Base-by-base conservation (phyloP, 2,888 invertebrate species). In the Branchellion lobata region DNA sequence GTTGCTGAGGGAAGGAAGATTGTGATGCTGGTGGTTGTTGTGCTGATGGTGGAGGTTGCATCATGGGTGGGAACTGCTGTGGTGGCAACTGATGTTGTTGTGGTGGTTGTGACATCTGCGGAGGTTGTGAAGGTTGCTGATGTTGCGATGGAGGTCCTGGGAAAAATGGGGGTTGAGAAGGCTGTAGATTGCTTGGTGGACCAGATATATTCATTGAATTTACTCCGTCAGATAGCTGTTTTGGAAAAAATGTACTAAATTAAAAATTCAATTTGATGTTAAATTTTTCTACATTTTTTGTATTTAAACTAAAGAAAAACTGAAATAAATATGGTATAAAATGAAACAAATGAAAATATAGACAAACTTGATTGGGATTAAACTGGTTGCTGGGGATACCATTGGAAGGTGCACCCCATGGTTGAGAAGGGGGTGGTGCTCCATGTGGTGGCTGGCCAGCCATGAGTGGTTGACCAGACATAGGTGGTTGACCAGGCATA, bases 161-260 rank as follows among this genome's bases (percentile, higher is more conserved):
- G n/a, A 27, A 34, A 21, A 21, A 27, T 5, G 31, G 69, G 3
- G 14, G 69, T 69, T 69, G 69, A 33, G 33, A 31, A 33, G 33
- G 33, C 3, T 31, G 14, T 33, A 5, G 40, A 14, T 34, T 5
- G 3, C 24, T 1, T 34, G 47, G 76, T 8, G 75, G 81, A 5
- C 81, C 81, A 36, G 81, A 77, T n/a, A 79, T 24, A 57, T 77
- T 79, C 81, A 81, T 79, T 1, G 76, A 27, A 2, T 79, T 79
- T 78, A 80, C 79, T 53, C 69, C 61, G 51, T 75, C 65, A n/a
- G 79, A 34, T 31, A 80, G 5, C 80, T 80, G 69, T 1, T 18
- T 14, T 3, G 24, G 21, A 57, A 18, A 57, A 18, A 57, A 57
- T 47, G 47, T 18, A 47, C 18, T n/a, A n/a, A n/a, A n/a, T n/a